A percentile compares a stretch with the other conserved stretches of the same genome.
phyloP scores from a whole-genome alignment of 2,797 vertebrate genomes.

The Staurois parvus region DNA sequence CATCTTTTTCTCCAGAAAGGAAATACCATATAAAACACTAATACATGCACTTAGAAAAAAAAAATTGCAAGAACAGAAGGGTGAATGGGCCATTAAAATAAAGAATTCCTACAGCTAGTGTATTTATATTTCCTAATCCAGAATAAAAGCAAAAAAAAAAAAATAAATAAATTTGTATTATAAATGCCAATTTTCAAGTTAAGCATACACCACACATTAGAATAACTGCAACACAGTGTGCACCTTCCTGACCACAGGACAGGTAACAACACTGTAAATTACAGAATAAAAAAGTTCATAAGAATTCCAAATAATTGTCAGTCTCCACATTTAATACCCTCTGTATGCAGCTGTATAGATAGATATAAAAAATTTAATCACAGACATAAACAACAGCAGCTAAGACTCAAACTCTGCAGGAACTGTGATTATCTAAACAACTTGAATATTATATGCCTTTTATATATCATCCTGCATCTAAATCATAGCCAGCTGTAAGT shows the following conservation, averaged over 20 bases:
- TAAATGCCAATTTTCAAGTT: too few species aligned
- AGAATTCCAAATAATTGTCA: not conserved
- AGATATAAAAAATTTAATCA: constrained; percentile 43
- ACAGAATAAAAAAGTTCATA: not conserved
- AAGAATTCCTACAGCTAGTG: too few species aligned
- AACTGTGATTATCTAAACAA: constrained; percentile 54
- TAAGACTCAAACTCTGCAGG: constrained; percentile 34
- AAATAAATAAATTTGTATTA: too few species aligned
- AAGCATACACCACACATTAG: too few species aligned
- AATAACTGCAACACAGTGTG: not conserved
- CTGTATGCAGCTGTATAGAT: constrained; percentile 39
- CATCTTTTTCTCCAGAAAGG: too few species aligned
- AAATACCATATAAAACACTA: too few species aligned
- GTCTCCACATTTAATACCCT: constrained; percentile 14
- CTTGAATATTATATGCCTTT: constrained; percentile 54
- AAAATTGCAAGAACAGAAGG: too few species aligned
- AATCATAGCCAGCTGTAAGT: constrained; percentile 42
- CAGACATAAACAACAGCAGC: constrained; percentile 31
- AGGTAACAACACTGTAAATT: not conserved
- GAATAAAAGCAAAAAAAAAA: too few species aligned
- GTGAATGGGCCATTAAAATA: too few species aligned
- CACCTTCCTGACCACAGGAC: not conserved
- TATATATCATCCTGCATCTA: constrained; percentile 53
- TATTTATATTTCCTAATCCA: too few species aligned
- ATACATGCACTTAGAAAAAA: too few species aligned